These are phyloP conservation scores for Polymixis lichenea DNA, from an alignment of 2,888 invertebrate genomes.

Conservation along the genomic window DNA sequence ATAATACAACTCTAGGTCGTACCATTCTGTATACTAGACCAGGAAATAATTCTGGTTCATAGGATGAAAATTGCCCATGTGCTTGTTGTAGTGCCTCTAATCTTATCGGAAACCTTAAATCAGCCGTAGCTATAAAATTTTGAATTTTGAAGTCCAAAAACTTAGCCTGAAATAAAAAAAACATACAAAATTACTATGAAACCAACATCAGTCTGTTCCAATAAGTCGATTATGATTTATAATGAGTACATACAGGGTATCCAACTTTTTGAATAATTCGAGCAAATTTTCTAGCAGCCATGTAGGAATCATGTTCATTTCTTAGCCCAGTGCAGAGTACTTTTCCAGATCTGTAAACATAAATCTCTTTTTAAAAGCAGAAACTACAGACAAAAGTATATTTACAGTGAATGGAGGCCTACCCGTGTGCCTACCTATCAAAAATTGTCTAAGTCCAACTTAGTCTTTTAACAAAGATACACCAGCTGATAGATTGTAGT, in stretches of 20 bases:
- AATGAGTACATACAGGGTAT: conserved; percentile 91
- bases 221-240: conserved; percentile 1
- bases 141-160: conserved; percentile 95
- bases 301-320: conserved; percentile 94
- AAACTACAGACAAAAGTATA: neutral
- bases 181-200: conserved; percentile 1
- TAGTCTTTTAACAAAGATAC: neutral
- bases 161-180: conserved; percentile 89
- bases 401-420: neutral
- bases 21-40: conserved; percentile 99
- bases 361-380: neutral
- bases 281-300: conserved; percentile 95
- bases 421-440: neutral
- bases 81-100: conserved; percentile 93
- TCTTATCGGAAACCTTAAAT: conserved; percentile 93
- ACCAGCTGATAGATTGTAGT: neutral
- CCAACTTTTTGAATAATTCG: conserved; percentile 95
- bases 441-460: neutral
- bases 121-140: conserved; percentile 94
- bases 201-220: neutral
- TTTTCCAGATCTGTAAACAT: conserved; percentile 92
- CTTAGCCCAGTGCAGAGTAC: conserved; percentile 95
- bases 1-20: conserved; percentile 97
- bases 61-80: conserved; percentile 95
- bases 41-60: conserved; percentile 99